A percentile compares a stretch with the other conserved stretches of the same genome.
Conservation (phyloP, 92 coral and sea anemone species). For the Parazoanthus atlanticus region DNA sequence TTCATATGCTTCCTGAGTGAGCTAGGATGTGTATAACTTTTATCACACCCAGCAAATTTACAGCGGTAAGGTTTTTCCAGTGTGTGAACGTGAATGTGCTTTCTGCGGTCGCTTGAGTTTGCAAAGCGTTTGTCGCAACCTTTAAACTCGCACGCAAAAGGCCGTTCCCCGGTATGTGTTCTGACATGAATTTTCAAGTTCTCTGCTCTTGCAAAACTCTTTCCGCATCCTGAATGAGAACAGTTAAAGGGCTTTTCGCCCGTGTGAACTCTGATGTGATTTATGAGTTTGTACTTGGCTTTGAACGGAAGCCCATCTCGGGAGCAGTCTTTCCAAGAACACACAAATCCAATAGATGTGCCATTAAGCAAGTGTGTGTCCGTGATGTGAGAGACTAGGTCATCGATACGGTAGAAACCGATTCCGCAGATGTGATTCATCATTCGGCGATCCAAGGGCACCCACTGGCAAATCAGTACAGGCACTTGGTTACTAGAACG, state of each 20-base stretch:
- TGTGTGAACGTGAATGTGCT: conserved; percentile 95
- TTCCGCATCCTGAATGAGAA: conserved; percentile 82
- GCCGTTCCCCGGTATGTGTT: conserved; percentile 94
- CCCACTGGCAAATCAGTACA: conserved; percentile 88
- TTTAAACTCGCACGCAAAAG: conserved; percentile 93
- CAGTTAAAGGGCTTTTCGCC: conserved; percentile 98
- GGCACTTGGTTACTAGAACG: conserved; percentile 41
- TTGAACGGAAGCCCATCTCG: conserved; percentile 93
- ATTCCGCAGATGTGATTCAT: conserved; percentile 81
- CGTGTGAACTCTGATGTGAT: conserved; percentile 96
- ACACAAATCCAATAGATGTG: conserved; percentile 77
- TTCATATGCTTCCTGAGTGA: conserved; percentile 97
- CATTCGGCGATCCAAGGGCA: conserved; percentile 52
- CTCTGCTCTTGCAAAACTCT: conserved; percentile 97
- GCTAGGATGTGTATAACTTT: conserved; percentile 97
- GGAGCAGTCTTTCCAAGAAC: conserved; percentile 94
- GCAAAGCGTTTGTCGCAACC: conserved; percentile 98
- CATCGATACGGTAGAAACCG: conserved; percentile 84
- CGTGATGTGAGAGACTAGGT: conserved; percentile 86
- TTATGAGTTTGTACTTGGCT: conserved; percentile 97
- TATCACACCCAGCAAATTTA: conserved; percentile 94
- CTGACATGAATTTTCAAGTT: conserved; percentile 95
- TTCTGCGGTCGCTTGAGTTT: conserved; percentile 96
- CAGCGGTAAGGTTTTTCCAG: conserved; percentile 97
- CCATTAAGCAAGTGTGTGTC: conserved; percentile 83